A percentile compares a stretch with the other conserved stretches of the same genome.
phyloP scores from a whole-genome alignment of 2,888 invertebrate species.

The Creontiades dilutus region DNA sequence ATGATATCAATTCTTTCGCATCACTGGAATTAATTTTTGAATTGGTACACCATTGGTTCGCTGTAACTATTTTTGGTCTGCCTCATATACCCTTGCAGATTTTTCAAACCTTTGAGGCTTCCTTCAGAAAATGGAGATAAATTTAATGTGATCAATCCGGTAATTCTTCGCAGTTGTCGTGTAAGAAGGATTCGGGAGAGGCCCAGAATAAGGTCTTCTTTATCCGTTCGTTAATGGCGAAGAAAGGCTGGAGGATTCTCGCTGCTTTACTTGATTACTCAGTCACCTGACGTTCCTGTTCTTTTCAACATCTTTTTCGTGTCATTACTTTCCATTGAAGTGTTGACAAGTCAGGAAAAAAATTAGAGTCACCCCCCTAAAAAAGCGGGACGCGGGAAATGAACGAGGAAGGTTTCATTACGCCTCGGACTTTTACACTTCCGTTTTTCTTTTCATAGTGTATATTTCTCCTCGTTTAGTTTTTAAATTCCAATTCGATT shows the following conservation, averaged over 20 bases:
- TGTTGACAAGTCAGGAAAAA: slow-evolving; percentile 11
- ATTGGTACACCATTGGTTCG: too few species aligned
- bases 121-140: neutral
- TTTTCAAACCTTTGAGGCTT: neutral
- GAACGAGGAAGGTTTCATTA: neutral
- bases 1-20: too few species aligned
- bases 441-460: neutral
- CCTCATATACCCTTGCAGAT: neutral
- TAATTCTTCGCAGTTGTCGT: neutral
- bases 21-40: too few species aligned
- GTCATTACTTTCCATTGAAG: slow-evolving; percentile 29
- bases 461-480: too few species aligned
- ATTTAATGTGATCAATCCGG: neutral
- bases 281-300: neutral
- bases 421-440: neutral
- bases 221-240: neutral
- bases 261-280: slow-evolving; percentile 36
- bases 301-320: neutral
- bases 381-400: neutral
- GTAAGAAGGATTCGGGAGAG: neutral
- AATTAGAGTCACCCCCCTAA: neutral
- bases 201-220: slow-evolving; percentile 32
- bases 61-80: too few species aligned
- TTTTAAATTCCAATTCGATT: too few species aligned
- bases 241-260: slow-evolving; percentile 14